A percentile compares a stretch with the other conserved stretches of the same genome.
These are phyloP conservation scores for Anodontia alba DNA, from an alignment of 2,888 invertebrate species.

Conservation along the genomic window DNA sequence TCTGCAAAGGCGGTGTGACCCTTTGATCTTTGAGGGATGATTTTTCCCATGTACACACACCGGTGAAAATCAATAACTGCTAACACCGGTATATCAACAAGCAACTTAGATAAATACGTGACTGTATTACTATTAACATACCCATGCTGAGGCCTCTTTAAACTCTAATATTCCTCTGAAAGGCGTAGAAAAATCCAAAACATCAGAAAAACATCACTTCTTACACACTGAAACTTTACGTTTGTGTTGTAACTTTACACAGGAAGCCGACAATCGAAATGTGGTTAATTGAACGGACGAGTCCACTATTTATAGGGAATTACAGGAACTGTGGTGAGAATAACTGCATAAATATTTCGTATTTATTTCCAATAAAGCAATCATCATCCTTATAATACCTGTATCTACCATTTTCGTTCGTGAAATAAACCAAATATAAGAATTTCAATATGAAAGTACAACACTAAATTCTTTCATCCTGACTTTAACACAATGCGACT, in stretches of 20 bases:
- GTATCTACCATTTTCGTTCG: no score
- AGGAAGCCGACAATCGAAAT: conserved; percentile 28
- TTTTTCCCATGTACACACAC: background rate
- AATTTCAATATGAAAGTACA: no score
- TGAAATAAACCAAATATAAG: no score
- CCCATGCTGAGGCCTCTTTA: background rate
- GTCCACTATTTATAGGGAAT: conserved; percentile 18
- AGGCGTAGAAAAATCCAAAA: conserved; percentile 1
- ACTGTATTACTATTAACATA: background rate
- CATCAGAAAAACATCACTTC: conserved; percentile 1
- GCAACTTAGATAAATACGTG: background rate
- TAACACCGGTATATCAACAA: background rate
- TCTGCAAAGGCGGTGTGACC: background rate
- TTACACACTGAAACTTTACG: conserved; percentile 7
- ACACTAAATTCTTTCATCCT: no score
- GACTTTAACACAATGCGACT: background rate
- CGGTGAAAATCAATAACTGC: background rate
- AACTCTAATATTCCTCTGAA: background rate
- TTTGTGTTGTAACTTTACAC: conserved; percentile 8
- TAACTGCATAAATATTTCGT: no score
- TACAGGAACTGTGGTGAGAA: no score
- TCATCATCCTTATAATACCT: no score
- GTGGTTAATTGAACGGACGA: conserved; percentile 3
- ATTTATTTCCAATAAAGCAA: no score
- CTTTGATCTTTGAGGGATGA: conserved; percentile 3